Conservation (phyloP, 2,888 invertebrate genomes). For the Ichneumoninae sp. region DNA sequence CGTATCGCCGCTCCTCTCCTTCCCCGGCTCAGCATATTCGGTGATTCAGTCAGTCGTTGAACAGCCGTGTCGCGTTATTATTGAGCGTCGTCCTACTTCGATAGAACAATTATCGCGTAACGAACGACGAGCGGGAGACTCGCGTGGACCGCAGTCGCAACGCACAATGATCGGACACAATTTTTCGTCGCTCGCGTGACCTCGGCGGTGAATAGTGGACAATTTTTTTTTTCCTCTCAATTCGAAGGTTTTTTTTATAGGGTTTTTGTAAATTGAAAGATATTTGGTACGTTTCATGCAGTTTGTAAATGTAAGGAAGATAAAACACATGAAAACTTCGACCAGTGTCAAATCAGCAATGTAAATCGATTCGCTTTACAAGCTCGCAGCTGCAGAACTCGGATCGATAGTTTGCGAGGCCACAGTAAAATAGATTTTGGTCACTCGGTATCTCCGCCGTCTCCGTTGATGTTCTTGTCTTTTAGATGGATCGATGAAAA, state of each 20-base stretch:
- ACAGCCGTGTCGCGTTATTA: constrained; percentile 17
- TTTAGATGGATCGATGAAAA: neutral
- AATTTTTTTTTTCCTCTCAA: neutral
- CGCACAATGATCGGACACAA: constrained; percentile 2
- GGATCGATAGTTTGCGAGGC: neutral
- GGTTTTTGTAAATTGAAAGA: neutral
- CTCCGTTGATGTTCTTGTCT: neutral
- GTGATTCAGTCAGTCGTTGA: constrained; percentile 33
- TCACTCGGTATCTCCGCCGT: neutral
- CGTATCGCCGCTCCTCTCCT: neutral
- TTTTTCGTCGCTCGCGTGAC: neutral
- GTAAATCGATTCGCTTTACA: neutral
- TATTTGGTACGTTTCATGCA: neutral
- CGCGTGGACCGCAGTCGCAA: neutral
- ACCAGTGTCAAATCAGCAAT: neutral
- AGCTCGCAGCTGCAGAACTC: neutral
- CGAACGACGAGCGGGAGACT: neutral
- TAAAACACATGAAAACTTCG: neutral
- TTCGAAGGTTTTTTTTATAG: neutral
- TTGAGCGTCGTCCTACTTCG: constrained; percentile 48
- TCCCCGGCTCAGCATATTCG: constrained; percentile 18
- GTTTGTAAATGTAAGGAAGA: neutral
- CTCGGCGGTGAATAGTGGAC: neutral
- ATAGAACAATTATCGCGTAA: constrained; percentile 34
- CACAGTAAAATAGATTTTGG: neutral